phyloP scores from a whole-genome alignment of 1,140 invertebrate species.

The Tetragonula clypearis region DNA sequence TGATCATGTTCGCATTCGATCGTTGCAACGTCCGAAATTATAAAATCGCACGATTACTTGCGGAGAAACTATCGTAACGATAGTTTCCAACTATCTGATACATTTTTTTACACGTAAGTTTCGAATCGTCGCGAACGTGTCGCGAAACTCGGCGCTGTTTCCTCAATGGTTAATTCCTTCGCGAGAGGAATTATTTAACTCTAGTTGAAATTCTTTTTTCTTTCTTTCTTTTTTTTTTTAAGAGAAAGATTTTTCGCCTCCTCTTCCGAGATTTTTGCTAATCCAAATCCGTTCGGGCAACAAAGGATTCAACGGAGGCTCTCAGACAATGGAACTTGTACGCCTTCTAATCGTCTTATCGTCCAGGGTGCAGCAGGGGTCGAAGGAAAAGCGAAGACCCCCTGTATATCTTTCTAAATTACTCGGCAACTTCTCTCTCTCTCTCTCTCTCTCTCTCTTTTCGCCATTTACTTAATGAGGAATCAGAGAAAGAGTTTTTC shows the following conservation, averaged over 20 bases:
- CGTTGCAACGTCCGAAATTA: too few species aligned
- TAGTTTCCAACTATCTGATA: too few species aligned
- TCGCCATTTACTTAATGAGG: conserved; percentile 61
- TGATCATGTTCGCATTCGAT: too few species aligned
- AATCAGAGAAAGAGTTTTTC: conserved; percentile 38
- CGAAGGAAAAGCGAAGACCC: conserved; percentile 18
- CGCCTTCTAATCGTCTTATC: conserved; percentile 52
- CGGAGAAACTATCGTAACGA: too few species aligned
- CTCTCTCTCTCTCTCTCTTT: not conserved
- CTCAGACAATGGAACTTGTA: conserved; percentile 38
- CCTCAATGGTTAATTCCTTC: too few species aligned
- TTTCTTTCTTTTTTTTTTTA: too few species aligned
- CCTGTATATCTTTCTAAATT: conserved; percentile 59
- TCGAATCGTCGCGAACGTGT: too few species aligned
- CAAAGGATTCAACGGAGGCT: conserved; percentile 22
- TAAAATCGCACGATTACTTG: too few species aligned
- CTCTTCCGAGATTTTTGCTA: not conserved
- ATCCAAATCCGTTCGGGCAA: conserved; percentile 13
- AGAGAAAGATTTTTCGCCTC: not conserved
- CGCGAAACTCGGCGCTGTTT: too few species aligned
- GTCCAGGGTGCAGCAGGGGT: not conserved
- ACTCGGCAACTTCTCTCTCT: conserved; percentile 34
- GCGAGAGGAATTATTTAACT: too few species aligned
- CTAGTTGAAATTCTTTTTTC: too few species aligned
- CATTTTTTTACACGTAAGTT: too few species aligned